A percentile compares a stretch with the other conserved stretches of the same genome.
Evolutionary conservation across 37 sponge, comb jelly and placozoan genomes (phyloP).

Genomic region (Chondrosia reniformis): DNA sequence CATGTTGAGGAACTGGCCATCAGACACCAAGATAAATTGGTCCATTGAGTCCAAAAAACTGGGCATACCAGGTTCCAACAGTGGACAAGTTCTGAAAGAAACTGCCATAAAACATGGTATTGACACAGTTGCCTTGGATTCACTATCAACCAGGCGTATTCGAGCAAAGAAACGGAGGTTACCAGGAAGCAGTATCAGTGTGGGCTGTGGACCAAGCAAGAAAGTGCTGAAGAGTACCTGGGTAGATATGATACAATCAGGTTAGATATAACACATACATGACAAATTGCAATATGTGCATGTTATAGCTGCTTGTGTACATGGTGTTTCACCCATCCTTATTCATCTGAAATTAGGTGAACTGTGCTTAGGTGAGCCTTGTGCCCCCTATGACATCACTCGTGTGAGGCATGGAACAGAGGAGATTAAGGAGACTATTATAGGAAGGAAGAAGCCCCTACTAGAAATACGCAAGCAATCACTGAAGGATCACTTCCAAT

Average conservation of each 20-base stretch:
- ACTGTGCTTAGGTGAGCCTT: constrained; percentile 4
- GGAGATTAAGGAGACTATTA: neutral
- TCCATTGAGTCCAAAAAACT: neutral
- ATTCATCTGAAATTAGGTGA: too few species aligned
- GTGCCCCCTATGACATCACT: constrained; percentile 15
- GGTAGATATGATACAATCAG: constrained; percentile 2
- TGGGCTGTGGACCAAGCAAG: neutral
- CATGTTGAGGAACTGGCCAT: neutral
- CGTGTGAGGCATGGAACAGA: constrained; percentile 1
- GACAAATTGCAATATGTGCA: neutral
- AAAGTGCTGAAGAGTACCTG: neutral
- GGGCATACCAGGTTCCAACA: neutral
- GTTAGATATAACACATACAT: neutral
- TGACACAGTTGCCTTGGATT: neutral
- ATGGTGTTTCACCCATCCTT: neutral
- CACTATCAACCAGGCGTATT: neutral
- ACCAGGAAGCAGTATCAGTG: constrained; percentile 10
- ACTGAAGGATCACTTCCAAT: neutral
- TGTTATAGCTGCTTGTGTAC: neutral
- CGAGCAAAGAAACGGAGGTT: neutral
- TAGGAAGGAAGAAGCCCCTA: constrained; percentile 15
- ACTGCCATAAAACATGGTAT: neutral
- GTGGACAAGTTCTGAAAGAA: constrained; percentile 32
- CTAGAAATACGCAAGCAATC: neutral
- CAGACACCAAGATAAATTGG: constrained; percentile 11